Conservation (phyloP, 2,888 invertebrate species). For the Diadegma fenestrale region DNA sequence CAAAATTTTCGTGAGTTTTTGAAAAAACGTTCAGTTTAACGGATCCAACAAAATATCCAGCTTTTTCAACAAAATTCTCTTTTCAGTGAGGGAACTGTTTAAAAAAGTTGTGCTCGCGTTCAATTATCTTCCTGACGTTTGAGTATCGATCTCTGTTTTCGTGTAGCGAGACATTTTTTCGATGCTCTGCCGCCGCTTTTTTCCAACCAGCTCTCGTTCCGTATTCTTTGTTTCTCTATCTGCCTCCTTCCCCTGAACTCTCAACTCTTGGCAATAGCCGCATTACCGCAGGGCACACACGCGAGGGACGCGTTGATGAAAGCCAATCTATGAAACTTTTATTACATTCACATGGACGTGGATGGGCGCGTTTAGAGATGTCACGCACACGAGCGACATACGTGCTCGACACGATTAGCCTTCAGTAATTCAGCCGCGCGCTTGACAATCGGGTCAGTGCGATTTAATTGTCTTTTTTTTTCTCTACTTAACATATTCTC, state of each 20-base stretch:
- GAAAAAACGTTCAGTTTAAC: too few species aligned
- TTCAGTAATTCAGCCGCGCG: constrained; percentile 28
- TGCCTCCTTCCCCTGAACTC: constrained; percentile 5
- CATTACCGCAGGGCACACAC: constrained; percentile 37
- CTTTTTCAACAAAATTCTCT: too few species aligned
- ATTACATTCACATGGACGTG: background rate
- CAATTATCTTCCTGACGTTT: constrained; percentile 26
- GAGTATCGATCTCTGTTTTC: constrained; percentile 42
- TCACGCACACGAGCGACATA: constrained; percentile 44
- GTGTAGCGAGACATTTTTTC: constrained; percentile 34
- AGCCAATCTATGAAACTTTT: constrained; percentile 38
- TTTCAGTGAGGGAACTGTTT: too few species aligned
- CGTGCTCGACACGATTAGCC: constrained; percentile 30
- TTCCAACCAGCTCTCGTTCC: constrained; percentile 12
- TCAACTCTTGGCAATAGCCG: constrained; percentile 29
- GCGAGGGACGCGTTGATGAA: constrained; percentile 49
- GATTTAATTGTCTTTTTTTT: constrained; percentile 3
- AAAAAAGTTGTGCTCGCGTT: background rate
- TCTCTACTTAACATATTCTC: background rate
- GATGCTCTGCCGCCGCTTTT: background rate
- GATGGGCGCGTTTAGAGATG: background rate
- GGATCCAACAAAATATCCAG: too few species aligned
- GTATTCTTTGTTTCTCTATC: constrained; percentile 1
- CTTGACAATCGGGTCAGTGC: constrained; percentile 45
- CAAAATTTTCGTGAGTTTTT: too few species aligned